Conservation (phyloP, 2,888 invertebrate species). For the Acrocera orbiculus region DNA sequence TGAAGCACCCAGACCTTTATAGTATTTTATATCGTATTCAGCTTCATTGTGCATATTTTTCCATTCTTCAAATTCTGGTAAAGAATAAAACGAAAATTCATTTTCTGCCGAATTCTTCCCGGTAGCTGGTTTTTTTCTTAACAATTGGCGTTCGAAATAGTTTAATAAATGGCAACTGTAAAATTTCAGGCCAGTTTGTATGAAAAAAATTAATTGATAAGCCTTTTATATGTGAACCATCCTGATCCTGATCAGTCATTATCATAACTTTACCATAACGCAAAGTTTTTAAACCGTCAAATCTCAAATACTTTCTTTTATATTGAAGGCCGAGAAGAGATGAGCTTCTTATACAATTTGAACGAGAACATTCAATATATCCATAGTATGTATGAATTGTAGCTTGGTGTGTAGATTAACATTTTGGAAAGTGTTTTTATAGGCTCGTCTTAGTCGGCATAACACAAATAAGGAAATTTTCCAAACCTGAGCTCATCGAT, state of each 20-base stretch:
- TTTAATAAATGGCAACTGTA: conserved; percentile 82
- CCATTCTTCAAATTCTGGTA: conserved; percentile 99
- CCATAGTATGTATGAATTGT: no score
- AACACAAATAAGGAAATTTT: no score
- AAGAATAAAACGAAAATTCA: conserved; percentile 79
- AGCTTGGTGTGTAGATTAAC: no score
- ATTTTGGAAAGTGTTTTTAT: no score
- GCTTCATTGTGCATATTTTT: conserved; percentile 78
- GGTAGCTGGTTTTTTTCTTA: conserved; percentile 85
- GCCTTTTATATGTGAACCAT: conserved; percentile 98
- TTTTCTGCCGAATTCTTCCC: conserved; percentile 59
- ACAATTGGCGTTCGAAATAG: conserved; percentile 99
- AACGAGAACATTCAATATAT: no score
- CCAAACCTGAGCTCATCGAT: no score
- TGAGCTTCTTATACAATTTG: no score
- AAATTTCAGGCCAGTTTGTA: conserved; percentile 90
- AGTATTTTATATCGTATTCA: conserved; percentile 92
- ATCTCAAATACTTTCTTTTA: conserved; percentile 75
- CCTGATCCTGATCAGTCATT: conserved; percentile 99
- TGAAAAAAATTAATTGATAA: conserved; percentile 97
- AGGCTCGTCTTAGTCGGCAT: no score
- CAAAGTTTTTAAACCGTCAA: conserved; percentile 75
- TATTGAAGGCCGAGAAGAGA: conserved; percentile 91
- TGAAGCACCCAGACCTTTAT: conserved; percentile 99
- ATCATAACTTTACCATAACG: conserved; percentile 96